phyloP scores from a whole-genome alignment of 2,888 invertebrate species.

The Tenthredo livida region DNA sequence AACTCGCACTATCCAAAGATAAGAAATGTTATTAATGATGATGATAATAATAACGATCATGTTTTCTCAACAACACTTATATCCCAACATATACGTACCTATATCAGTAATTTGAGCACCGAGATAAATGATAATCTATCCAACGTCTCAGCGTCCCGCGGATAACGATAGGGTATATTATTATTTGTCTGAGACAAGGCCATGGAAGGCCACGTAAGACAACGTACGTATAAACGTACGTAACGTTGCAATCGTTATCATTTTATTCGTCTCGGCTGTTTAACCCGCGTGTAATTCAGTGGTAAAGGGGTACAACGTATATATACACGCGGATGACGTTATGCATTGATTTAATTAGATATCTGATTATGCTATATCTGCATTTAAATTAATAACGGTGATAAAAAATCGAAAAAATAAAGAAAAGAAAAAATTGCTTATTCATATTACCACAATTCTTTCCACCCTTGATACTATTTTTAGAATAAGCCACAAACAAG shows the following conservation, averaged over 20 bases:
- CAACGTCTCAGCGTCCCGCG: not conserved
- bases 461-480: constrained; percentile 19
- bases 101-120: constrained; percentile 15
- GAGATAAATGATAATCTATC: constrained; percentile 28
- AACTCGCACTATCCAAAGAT: not conserved
- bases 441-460: not conserved
- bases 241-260: constrained; percentile 17
- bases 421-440: not conserved
- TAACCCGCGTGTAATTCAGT: not conserved
- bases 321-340: not conserved
- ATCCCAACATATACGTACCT: not conserved
- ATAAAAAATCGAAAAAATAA: not conserved
- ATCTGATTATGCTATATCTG: not conserved
- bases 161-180: constrained; percentile 39
- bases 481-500: constrained; percentile 35
- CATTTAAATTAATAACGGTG: not conserved
- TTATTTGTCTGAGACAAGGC: constrained; percentile 34
- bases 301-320: not conserved
- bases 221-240: not conserved
- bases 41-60: not conserved
- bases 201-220: constrained; percentile 47
- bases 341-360: not conserved
- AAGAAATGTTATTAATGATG: not conserved
- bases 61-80: not conserved
- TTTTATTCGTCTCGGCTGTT: not conserved